Base-by-base conservation (phyloP, 2,888 invertebrate genomes). In the Mimachlamys varia region DNA sequence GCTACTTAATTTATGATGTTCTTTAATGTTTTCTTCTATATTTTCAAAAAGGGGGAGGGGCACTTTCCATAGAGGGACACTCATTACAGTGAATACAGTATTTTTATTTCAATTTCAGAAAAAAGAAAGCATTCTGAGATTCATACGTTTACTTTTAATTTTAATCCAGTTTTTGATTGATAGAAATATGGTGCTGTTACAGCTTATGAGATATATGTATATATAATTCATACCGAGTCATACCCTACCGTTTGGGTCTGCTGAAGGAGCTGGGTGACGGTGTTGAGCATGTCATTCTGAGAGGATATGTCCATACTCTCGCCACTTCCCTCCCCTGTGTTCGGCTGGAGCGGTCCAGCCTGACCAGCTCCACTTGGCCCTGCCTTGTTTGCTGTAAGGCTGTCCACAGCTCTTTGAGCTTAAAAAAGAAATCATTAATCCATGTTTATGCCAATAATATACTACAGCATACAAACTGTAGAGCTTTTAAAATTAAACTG, bases 261-360 rank as follows among this genome's bases (percentile, higher is more conserved):
- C 90, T 96, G 96, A 49, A 96, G 93, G 22, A 96, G 93, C 90
- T 96, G 95, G 27, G 96, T 95, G 49, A 96, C 96, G 15, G 96
- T 96, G 91, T 95, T 96, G 90, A 96, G 92, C 94, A 96, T 96
- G 76, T 96, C 96, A 90, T 94, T 95, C 93, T 96, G 95, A 90
- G 95, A 94, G 13, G 95, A 94, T 93, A 91, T 92, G 91, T 87
- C 88, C 91, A 22, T 92, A 91, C 89, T 88, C 89, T 33, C 89
- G 44, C 58, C 58, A 87, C 89, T 89, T 53, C 87, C 76, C 19
- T 49, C 88, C 50, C 88, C 87, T 19, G 87, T 44, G 50, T 87
- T 50, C 87, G 76, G 27, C 76, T 76, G 76, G 27, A 27, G 62
- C 87, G 87, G 87, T 88, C 76, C 89, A 49, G 53, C 88, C 37